A percentile compares a stretch with the other conserved stretches of the same genome.
phyloP scores from a whole-genome alignment of 2,113 vertebrate genomes.

The Bubo scandiacus region DNA sequence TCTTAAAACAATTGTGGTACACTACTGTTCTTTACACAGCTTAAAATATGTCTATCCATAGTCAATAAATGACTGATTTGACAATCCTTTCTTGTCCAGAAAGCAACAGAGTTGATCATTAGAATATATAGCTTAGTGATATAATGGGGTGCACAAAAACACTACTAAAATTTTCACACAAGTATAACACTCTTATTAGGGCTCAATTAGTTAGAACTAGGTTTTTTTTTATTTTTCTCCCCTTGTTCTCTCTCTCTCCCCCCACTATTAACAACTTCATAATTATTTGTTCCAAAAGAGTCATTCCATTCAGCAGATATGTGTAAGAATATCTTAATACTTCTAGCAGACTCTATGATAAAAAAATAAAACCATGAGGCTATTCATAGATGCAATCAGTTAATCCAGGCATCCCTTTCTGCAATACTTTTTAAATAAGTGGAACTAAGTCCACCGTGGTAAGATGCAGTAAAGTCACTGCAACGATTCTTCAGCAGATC shows the following conservation, averaged over 20 bases:
- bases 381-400: neutral
- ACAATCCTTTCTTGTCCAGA: neutral
- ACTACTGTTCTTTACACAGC: neutral
- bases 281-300: constrained; percentile 46
- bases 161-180: neutral
- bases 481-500: neutral
- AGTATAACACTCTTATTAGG: neutral
- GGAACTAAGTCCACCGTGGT: neutral
- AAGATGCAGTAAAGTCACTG: neutral
- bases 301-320: neutral
- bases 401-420: neutral
- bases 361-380: neutral
- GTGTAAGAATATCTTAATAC: neutral
- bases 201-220: neutral
- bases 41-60: neutral
- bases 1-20: neutral
- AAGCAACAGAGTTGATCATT: neutral
- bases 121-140: neutral
- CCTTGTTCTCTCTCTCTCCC: neutral
- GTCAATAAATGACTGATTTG: neutral
- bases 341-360: constrained; percentile 1
- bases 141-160: neutral
- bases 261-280: neutral
- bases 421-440: neutral
- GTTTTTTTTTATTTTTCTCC: neutral